phyloP scores from a whole-genome alignment of 92 coral and sea anemone species.

The Zoanthus sociatus region DNA sequence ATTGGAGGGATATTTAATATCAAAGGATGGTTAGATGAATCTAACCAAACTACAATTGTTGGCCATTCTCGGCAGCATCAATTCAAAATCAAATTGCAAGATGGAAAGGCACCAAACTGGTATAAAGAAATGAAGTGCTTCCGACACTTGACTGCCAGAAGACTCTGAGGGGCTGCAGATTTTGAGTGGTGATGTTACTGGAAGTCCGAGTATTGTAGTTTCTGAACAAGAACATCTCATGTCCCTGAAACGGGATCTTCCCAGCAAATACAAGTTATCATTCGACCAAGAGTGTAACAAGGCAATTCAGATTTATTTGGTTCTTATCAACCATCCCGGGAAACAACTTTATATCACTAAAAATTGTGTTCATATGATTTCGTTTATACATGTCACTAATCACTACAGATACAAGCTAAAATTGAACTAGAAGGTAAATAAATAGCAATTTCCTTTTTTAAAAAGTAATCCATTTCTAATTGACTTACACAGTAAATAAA shows the following conservation, averaged over 20 bases:
- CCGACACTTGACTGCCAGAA: not conserved
- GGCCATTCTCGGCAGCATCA: slow-evolving; percentile 5
- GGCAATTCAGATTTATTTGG: not conserved
- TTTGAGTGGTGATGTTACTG: not conserved
- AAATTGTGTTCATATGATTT: not conserved
- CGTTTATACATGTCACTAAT: not conserved
- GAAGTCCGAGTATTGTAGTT: not conserved
- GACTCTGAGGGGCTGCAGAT: not conserved
- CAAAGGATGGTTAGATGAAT: not conserved
- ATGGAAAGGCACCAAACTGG: not conserved
- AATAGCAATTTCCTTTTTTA: too few species aligned
- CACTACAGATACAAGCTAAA: too few species aligned
- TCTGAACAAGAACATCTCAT: too few species aligned
- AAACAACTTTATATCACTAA: not conserved
- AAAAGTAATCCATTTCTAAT: too few species aligned
- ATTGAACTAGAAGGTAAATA: too few species aligned
- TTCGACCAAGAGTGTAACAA: not conserved
- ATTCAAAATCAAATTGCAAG: not conserved
- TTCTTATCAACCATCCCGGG: not conserved
- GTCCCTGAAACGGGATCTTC: not conserved
- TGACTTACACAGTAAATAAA: too few species aligned
- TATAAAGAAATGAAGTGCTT: slow-evolving; percentile 5
- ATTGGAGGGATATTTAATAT: not conserved
- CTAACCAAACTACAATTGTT: not conserved
- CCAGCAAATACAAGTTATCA: not conserved